Evolutionary conservation across 2,113 vertebrate species (phyloP), one percentile per base, ranked within the genome.

Genomic region (Heloderma charlesbogerti): DNA sequence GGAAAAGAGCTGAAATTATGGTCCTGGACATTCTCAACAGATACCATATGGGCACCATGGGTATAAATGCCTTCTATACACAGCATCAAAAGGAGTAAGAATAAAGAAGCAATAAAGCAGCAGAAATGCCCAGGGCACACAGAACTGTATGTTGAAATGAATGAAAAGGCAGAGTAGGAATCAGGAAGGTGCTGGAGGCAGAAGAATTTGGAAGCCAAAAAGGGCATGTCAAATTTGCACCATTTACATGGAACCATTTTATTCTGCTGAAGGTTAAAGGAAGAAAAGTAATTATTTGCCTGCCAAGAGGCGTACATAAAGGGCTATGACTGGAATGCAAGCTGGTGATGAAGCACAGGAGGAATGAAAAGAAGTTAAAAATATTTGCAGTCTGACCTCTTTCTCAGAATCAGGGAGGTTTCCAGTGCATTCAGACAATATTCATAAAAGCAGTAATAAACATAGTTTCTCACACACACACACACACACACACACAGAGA

Each of bases 241-340:
- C 6, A 75, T 87, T 88, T 48, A 85, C 69, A 54, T 40, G 31
- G 57, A 79, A 91, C 88, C 79, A 60, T 37, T 31, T 0, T 66
- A 40, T 37, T 89, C 90, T 93, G 88, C 89, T 80, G 27, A 91
- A 92, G 84, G 54, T 86, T 82, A 91, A 84, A 84, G 71, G 82
- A 45, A 91, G 89, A 57, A 92, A 93, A 45, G 45, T 34, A 84
- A 69, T 84, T 31, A 6, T 89, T 92, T 93, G 37, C 27, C 89
- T 87, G 37, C 43, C n/a, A 83, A 77, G 43, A 88, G 29, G 12
- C 72, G 67, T 31, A 85, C 0, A 15, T 60, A 88, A 92, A 18
- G 60, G 37, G 51, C n/a, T 93, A 51, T 4, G 63, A n/a, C 37
- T 2, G 0, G 0, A 93, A 86, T 31, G 90, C 60, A 75, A 22